Evolutionary conservation across 1,140 invertebrate species (phyloP), one percentile per base, ranked within the genome.

Genomic region (Drosophila guanche): DNA sequence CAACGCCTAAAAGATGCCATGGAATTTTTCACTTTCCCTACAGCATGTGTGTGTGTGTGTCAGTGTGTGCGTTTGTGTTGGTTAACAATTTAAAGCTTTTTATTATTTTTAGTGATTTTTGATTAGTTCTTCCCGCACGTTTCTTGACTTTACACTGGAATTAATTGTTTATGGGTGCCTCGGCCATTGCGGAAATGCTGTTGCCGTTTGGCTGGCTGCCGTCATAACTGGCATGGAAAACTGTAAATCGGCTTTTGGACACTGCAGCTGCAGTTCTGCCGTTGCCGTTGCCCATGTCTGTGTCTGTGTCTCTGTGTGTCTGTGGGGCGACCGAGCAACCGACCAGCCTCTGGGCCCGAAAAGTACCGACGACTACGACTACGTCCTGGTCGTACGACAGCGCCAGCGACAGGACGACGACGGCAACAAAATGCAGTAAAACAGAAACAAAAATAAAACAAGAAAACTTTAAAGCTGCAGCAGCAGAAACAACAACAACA

Each of bases 181-280:
- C 12, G 4, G 33, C 33, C 33, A 37, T 74, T 74, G 83, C 83
- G 83, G 83, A 88, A 83, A 70, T 88, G 83, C 63, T 72, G 61
- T 78, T 66, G 67, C 76, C 51, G 73, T 76, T 79, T 67, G 65
- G 43, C 62, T 83, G 79, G 58, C 74, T 84, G 80, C 81, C 79
- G 83, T 86, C 81, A 86, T 86, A 86, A 86, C 81, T 86, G 81
- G 77, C 77, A 60, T 67, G 85, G 76, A 88, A 81, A 88, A 86
- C 78, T 88, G 83, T 86, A 86, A 88, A 88, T 88, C 84, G 84
- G 83, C 83, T 88, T 88, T 88, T 83, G 80, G 78, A 75, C 83
- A 88, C 75, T 71, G 75, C 75, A 74, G 65, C 76, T 54, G 54
- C 75, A 74, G 65, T 58, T 46, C 55, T 68, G 48, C 66, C 62